phyloP scores from a whole-genome alignment of 1,140 invertebrate species.

The Octopus sinensis region DNA sequence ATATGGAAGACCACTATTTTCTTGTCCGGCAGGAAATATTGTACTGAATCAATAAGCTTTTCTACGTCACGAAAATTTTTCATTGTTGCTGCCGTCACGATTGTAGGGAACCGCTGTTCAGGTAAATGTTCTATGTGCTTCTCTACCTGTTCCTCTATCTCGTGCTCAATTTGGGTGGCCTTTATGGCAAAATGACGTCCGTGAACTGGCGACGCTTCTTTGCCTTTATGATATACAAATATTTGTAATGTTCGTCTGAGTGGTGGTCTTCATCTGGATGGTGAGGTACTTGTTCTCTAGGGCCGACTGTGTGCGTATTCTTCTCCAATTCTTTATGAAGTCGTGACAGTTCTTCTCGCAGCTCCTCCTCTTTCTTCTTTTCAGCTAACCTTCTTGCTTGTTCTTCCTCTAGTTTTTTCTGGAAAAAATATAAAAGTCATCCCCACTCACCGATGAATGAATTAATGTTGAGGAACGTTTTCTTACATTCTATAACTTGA shows the following conservation, averaged over 20 bases:
- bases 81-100: slow-evolving; percentile 29
- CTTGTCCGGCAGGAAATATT: slow-evolving; percentile 26
- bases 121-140: neutral
- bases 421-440: too few relatives aligned
- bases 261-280: neutral
- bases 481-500: too few relatives aligned
- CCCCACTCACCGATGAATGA: too few relatives aligned
- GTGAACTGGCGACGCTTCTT: neutral
- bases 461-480: too few relatives aligned
- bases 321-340: neutral
- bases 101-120: slow-evolving; percentile 22
- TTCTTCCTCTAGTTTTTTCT: neutral
- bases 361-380: neutral
- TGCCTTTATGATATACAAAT: neutral
- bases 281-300: neutral
- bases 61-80: slow-evolving; percentile 24
- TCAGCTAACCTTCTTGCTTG: neutral
- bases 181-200: slow-evolving; percentile 3
- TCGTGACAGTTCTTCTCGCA: neutral
- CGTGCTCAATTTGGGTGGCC: neutral
- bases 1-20: slow-evolving; percentile 29
- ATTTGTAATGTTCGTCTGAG: neutral
- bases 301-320: neutral
- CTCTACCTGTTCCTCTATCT: neutral
- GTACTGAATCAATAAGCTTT: slow-evolving; percentile 30